phyloP scores from a whole-genome alignment of 2,113 vertebrate species.

The Vanacampus margaritifer region DNA sequence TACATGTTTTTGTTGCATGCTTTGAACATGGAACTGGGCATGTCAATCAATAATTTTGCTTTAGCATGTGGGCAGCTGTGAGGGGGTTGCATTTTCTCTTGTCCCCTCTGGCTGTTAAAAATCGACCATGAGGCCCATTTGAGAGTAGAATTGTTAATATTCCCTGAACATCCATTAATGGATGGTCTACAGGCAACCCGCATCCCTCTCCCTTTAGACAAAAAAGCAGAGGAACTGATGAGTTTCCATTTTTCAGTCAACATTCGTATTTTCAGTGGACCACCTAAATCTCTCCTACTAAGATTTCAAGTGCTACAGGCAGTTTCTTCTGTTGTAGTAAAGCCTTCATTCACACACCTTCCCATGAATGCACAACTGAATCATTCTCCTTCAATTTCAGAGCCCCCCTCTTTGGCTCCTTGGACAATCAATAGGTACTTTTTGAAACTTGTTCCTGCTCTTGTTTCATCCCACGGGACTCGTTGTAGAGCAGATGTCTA shows the following conservation, averaged over 20 bases:
- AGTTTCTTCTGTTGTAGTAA: slow-evolving; percentile 27
- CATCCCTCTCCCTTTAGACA: too few species aligned
- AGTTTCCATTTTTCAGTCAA: slow-evolving; percentile 9
- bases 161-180: slow-evolving; percentile 38
- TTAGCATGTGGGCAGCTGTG: slow-evolving; percentile 22
- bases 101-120: slow-evolving; percentile 35
- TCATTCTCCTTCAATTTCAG: slow-evolving; percentile 49
- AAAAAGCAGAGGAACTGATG: not conserved
- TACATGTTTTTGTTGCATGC: slow-evolving; percentile 23
- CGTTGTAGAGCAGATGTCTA: slow-evolving; percentile 3
- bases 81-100: slow-evolving; percentile 35
- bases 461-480: slow-evolving; percentile 24
- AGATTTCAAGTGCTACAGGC: slow-evolving; percentile 14
- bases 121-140: slow-evolving; percentile 30
- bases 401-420: slow-evolving; percentile 11
- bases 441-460: slow-evolving; percentile 20
- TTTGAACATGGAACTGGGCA: slow-evolving; percentile 19
- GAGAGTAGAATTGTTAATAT: slow-evolving; percentile 28
- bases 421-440: slow-evolving; percentile 33
- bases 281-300: slow-evolving; percentile 32
- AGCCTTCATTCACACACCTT: slow-evolving; percentile 42
- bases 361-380: slow-evolving; percentile 56
- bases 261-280: slow-evolving; percentile 5
- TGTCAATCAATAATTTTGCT: slow-evolving; percentile 46
- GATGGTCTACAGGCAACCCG: slow-evolving; percentile 45